These are phyloP conservation scores for Schizotus pectinicornis DNA, from an alignment of 2,888 invertebrate genomes.

Conservation along the genomic window DNA sequence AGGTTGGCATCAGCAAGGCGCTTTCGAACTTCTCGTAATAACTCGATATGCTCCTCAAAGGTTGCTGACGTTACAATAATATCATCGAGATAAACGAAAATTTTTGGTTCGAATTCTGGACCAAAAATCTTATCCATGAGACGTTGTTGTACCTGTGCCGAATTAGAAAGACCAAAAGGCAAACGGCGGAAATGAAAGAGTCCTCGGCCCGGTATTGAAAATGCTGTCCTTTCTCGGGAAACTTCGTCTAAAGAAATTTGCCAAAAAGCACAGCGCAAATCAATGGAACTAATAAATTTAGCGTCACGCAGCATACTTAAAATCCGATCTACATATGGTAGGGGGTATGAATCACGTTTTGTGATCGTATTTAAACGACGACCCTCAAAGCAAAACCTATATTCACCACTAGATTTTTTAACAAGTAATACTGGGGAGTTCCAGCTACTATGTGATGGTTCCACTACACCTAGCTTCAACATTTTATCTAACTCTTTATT, in stretches of 20 bases:
- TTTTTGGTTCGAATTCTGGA: no score
- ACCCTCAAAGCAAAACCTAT: constrained; percentile 20
- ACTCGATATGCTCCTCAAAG: no score
- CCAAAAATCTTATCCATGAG: no score
- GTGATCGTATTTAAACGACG: constrained; percentile 16
- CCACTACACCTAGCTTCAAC: constrained; percentile 2
- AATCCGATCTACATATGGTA: constrained; percentile 19
- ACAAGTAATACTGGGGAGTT: constrained; percentile 12
- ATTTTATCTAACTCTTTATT: constrained; percentile 18
- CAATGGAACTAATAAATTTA: constrained; percentile 18
- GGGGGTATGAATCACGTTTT: constrained; percentile 17
- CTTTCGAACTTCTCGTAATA: no score
- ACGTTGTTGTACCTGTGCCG: no score
- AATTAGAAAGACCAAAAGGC: no score
- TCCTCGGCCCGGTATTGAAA: no score
- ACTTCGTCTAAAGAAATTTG: constrained; percentile 27
- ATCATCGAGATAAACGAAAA: no score
- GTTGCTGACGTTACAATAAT: no score
- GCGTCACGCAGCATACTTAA: constrained; percentile 10
- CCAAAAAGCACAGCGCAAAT: constrained; percentile 35
- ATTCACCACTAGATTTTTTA: constrained; percentile 12
- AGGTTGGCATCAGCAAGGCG: no score
- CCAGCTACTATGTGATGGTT: constrained; percentile 1
- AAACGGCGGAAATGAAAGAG: no score
- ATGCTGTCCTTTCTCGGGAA: constrained; percentile 18